These are phyloP conservation scores for Cirrhinus molitorella DNA, from an alignment of 2,797 vertebrate species.

Conservation along the genomic window DNA sequence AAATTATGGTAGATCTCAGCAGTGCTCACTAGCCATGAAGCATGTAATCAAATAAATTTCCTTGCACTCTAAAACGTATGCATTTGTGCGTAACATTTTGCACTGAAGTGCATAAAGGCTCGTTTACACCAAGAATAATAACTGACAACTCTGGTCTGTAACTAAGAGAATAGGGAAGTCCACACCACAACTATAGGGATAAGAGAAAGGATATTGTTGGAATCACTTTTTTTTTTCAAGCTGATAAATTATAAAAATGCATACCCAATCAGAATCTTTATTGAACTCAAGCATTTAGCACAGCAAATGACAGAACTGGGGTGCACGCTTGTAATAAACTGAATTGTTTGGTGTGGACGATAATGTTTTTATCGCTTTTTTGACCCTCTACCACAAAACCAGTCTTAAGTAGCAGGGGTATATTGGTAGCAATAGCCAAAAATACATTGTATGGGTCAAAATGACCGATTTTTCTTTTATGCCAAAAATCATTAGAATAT, in stretches of 20 bases:
- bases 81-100: not conserved
- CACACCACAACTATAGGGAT: not conserved
- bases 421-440: too few species aligned
- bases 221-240: not conserved
- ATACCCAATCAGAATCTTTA: not conserved
- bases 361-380: not conserved
- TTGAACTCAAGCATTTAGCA: not conserved
- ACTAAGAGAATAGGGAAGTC: not conserved
- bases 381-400: too few species aligned
- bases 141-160: not conserved
- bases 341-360: not conserved
- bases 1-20: not conserved
- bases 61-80: not conserved
- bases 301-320: not conserved
- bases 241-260: not conserved
- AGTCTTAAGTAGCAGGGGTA: too few species aligned
- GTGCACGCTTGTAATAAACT: too few species aligned
- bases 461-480: too few species aligned
- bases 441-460: too few species aligned
- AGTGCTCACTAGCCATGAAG: not conserved
- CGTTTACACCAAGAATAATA: not conserved
- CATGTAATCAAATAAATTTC: conserved; percentile 15
- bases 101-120: not conserved
- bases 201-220: not conserved
- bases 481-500: too few species aligned